Conservation (phyloP, 2,113 vertebrate genomes). For the Rhea pennata region DNA sequence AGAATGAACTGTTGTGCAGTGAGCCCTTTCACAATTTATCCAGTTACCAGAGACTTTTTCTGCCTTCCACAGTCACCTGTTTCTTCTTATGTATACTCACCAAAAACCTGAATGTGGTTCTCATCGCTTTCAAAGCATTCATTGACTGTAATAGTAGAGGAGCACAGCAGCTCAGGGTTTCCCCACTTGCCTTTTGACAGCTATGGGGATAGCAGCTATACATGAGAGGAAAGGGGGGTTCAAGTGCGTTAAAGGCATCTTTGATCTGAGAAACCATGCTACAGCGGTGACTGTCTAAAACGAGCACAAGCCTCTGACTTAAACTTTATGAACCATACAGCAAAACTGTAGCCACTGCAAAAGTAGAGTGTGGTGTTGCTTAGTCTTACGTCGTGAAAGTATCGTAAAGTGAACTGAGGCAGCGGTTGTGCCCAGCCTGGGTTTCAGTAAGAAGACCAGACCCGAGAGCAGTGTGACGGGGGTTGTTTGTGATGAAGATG, state of each 20-base stretch:
- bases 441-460: neutral
- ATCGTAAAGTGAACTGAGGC: no score
- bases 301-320: neutral
- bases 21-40: constrained; percentile 32
- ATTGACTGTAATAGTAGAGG: neutral
- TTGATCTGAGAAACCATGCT: neutral
- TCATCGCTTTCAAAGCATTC: neutral
- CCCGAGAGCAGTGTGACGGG: neutral
- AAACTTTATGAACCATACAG: neutral
- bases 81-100: constrained; percentile 1
- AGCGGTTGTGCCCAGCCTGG: neutral
- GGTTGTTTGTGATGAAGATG: neutral
- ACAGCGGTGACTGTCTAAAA: neutral
- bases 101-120: neutral
- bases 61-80: constrained; percentile 15
- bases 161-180: neutral
- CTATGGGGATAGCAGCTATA: neutral
- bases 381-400: neutral
- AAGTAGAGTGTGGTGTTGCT: neutral
- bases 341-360: neutral
- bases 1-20: constrained; percentile 36
- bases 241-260: neutral
- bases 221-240: neutral
- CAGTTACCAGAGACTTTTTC: constrained; percentile 12
- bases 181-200: neutral